A percentile compares a stretch with the other conserved stretches of the same genome.
These are phyloP conservation scores for Phytoseiulus persimilis DNA, from an alignment of 2,888 invertebrate genomes.

Conservation along the genomic window DNA sequence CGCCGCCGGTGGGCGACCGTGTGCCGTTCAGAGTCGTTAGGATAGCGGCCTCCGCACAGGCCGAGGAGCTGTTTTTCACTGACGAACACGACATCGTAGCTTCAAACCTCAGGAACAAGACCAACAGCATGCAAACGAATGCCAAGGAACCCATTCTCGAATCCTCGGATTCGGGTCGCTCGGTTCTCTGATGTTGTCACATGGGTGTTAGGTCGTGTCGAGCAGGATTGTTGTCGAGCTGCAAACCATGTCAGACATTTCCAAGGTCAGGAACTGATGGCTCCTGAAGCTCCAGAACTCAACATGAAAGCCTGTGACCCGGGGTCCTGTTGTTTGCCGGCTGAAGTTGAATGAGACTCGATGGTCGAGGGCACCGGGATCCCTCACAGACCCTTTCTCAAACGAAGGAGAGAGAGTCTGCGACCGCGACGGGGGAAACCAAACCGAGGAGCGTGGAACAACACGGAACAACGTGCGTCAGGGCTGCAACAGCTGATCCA, in stretches of 20 bases:
- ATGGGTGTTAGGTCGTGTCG: not conserved
- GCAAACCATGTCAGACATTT: not conserved
- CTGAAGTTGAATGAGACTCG: not conserved
- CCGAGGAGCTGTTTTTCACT: not conserved
- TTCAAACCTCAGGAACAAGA: not conserved
- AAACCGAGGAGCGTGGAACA: not conserved
- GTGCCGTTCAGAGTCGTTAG: not conserved
- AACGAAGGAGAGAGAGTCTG: not conserved
- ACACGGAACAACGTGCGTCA: not conserved
- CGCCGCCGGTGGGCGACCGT: not conserved
- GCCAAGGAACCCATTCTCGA: not conserved
- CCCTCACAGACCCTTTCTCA: not conserved
- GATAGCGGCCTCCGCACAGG: not conserved
- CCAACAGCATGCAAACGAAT: not conserved
- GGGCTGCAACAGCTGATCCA: not conserved
- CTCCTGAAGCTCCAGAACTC: not conserved
- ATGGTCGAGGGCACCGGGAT: not conserved
- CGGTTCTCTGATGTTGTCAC: not conserved
- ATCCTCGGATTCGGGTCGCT: not conserved
- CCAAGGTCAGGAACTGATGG: not conserved
- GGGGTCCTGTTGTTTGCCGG: not conserved
- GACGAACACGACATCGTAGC: not conserved
- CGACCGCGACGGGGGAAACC: not conserved
- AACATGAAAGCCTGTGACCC: not conserved
- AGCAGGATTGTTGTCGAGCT: not conserved